Base-by-base conservation (phyloP, 1,140 invertebrate genomes). In the Campoletis sonorensis region DNA sequence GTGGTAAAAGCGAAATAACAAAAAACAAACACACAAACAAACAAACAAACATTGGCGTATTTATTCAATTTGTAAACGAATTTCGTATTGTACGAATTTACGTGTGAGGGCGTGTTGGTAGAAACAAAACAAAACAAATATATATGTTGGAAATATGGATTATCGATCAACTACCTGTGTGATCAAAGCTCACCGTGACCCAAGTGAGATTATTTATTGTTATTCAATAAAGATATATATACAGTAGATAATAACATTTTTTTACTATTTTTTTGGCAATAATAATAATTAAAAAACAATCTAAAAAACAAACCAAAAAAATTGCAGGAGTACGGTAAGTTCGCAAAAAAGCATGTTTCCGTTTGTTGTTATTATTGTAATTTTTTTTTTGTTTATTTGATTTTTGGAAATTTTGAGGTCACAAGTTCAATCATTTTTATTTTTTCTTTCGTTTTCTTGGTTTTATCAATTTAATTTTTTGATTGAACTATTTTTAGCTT, bases 21-120 rank as follows among this genome's bases (percentile, higher is more conserved):
- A 45, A 45, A 11, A 40, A 40, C 27, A 30, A n/a, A n/a, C n/a
- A 79, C 30, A 67, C 4, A 3, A 68, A 68, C 37, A 75, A 79
- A 71, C 37, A 71, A 72, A 71, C 37, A 68, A 51, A 33, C 37
- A 58, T 75, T 64, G 45, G 70, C 45, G 79, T 45, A 45, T 45
- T 58, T 51, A 51, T 58, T 77, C 54, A 58, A 58, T 77, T 58
- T 77, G 61, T 77, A 77, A 77, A 77, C 75, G 51, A 51, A 77
- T 58, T 58, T 77, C 54, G 61, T 77, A 77, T 77, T 77, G 4
- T 77, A 58, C 23, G 71, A n/a, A 49, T 40, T 37, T 23, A 73
- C 51, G n/a, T 15, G n/a, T 49, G 40, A 8, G 40, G 64, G n/a
- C 40, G 40, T 45, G 40, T 45, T 13, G 40, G 8, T 13, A 45